Base-by-base conservation (phyloP, 2,888 invertebrate genomes). In the Scaptodrosophila latifasciaeformis region DNA sequence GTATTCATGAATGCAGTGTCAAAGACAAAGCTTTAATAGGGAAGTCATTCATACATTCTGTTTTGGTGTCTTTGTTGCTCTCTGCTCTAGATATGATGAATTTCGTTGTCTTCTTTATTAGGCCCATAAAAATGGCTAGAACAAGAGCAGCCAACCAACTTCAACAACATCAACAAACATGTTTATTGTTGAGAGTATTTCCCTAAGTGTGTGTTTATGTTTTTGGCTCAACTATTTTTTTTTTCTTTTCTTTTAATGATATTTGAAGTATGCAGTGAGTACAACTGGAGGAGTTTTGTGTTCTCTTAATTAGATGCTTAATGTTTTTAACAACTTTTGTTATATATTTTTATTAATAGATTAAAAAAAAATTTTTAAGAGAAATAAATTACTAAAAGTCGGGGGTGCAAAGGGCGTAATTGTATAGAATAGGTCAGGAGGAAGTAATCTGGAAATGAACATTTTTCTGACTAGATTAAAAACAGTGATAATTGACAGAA, bases 61-160 rank as follows among this genome's bases (percentile, higher is more conserved):
- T 15, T 24, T n/a, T n/a, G n/a, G 27, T 39, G 17, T n/a, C 30
- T 30, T 30, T 18, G 27, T 49, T 37, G 44, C 54, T 57, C 55
- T 52, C 58, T 80, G 75, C 70, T 76, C 81, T 44, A 76, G 71
- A 80, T 76, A 77, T 80, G 75, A 74, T 70, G 70, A 66, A 77
- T 70, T 74, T 60, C 57, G 54, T n/a, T n/a, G n/a, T 59, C 69
- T 59, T 60, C 58, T 66, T 70, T 68, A 62, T 62, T 67, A 56
- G 63, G 59, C 59, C 63, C 62, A 54, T 79, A 65, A 71, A 69
- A 78, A 65, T 62, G 55, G 61, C 49, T 50, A 54, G 59, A 9
- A n/a, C 24, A 24, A 27, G 5, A 27, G 5, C 27, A 27, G 27
- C n/a, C n/a, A n/a, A n/a, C n/a, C n/a, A n/a, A n/a, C n/a, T n/a